phyloP scores from a whole-genome alignment of 2,113 vertebrate species.

The Rhizomys pruinosus region DNA sequence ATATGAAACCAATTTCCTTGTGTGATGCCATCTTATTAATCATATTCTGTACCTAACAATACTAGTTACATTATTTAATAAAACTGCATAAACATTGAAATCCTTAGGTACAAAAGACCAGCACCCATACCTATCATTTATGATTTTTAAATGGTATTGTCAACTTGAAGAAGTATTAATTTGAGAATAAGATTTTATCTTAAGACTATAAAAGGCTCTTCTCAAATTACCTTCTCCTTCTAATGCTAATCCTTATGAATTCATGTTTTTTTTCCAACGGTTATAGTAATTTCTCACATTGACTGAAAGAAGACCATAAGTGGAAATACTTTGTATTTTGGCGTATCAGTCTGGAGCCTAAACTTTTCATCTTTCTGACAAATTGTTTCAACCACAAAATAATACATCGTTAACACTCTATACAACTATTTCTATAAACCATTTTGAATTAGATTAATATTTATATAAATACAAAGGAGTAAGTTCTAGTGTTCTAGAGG shows the following conservation, averaged over 20 bases:
- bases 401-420: not conserved
- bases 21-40: not conserved
- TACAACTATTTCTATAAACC: not conserved
- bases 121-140: not conserved
- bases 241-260: not conserved
- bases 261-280: not conserved
- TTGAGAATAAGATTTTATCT: not conserved
- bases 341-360: not conserved
- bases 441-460: not conserved
- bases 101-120: not conserved
- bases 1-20: not conserved
- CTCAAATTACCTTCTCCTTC: not conserved
- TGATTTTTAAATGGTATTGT: not conserved
- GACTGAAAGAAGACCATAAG: not conserved
- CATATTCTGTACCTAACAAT: not conserved
- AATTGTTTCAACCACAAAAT: constrained; percentile 25
- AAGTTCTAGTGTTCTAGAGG: not conserved
- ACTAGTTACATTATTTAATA: not conserved
- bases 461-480: not conserved
- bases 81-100: not conserved
- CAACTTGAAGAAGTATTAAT: not conserved
- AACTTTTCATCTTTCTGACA: not conserved
- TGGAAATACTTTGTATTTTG: not conserved
- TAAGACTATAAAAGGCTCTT: not conserved
- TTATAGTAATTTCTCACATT: not conserved